Evolutionary conservation across 2,113 vertebrate genomes (phyloP).

Genomic region (Osmerus eperlanus): DNA sequence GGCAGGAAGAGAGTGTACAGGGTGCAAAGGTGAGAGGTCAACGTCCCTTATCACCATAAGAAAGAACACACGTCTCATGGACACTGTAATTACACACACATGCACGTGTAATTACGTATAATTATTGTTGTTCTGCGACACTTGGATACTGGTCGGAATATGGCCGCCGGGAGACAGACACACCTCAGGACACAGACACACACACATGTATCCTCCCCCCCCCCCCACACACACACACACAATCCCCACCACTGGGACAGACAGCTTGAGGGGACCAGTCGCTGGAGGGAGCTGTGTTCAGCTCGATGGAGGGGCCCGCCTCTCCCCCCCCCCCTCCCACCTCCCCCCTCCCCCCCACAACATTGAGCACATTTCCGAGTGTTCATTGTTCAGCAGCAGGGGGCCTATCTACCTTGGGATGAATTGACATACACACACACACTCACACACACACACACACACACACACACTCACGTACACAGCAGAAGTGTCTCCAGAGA

Average conservation of each 20-base stretch:
- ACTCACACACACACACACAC: slow-evolving; percentile 28
- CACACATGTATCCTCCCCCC: no score
- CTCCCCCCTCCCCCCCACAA: slow-evolving; percentile 29
- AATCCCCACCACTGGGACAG: no score
- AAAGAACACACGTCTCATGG: slow-evolving; percentile 68
- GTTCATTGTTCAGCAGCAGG: slow-evolving; percentile 52
- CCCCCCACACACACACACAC: no score
- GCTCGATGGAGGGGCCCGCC: no score
- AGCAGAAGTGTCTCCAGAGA: slow-evolving; percentile 49
- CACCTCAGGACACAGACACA: no score
- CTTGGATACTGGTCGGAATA: slow-evolving; percentile 48
- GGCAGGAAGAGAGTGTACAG: slow-evolving; percentile 47
- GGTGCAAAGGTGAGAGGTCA: slow-evolving; percentile 68
- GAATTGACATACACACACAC: slow-evolving; percentile 30
- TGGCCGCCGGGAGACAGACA: slow-evolving; percentile 54
- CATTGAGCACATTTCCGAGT: slow-evolving; percentile 45
- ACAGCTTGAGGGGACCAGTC: no score
- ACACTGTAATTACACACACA: slow-evolving; percentile 73
- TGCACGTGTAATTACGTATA: slow-evolving; percentile 71
- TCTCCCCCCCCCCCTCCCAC: slow-evolving; percentile 15
- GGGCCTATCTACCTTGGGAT: slow-evolving; percentile 50
- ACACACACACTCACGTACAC: slow-evolving; percentile 19
- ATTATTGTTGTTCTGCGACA: slow-evolving; percentile 21
- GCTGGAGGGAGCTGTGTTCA: no score
- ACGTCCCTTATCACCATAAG: slow-evolving; percentile 75